Conservation (phyloP, 2,797 vertebrate genomes). For the Phylloscopus collybita region DNA sequence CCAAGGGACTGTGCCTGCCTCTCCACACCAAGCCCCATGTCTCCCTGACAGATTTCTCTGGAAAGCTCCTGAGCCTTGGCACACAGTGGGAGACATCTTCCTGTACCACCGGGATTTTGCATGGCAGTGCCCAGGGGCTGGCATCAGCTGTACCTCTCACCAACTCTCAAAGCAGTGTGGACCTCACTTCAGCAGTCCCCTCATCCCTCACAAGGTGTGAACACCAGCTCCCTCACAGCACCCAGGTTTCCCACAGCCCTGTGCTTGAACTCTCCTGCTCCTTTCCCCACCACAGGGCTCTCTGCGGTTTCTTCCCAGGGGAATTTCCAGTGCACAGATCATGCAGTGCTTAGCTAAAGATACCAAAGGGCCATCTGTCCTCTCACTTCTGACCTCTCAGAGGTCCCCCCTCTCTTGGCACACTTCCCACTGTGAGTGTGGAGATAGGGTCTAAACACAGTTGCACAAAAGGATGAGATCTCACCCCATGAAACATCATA, state of each 20-base stretch:
- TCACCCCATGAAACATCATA: background rate
- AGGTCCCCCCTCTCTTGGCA: background rate
- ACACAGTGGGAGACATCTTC: background rate
- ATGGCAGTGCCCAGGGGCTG: background rate
- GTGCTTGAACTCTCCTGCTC: background rate
- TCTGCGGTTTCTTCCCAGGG: background rate
- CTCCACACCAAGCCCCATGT: background rate
- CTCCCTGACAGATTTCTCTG: background rate
- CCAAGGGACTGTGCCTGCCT: background rate
- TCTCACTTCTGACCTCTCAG: background rate
- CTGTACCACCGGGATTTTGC: fast-evolving
- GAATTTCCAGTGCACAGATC: background rate
- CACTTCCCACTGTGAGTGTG: background rate
- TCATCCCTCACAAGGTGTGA: background rate
- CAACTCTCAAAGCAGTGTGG: background rate
- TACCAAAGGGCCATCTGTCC: background rate
- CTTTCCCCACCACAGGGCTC: background rate
- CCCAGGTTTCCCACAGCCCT: background rate
- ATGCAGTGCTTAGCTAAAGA: background rate
- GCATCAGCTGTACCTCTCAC: background rate
- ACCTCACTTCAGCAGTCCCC: background rate
- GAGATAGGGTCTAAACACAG: background rate
- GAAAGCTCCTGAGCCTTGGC: background rate
- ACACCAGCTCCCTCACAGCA: background rate
- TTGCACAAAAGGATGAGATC: background rate